A percentile compares a stretch with the other conserved stretches of the same genome.
Conservation (phyloP, 2,888 invertebrate genomes). For the Agrochola macilenta region DNA sequence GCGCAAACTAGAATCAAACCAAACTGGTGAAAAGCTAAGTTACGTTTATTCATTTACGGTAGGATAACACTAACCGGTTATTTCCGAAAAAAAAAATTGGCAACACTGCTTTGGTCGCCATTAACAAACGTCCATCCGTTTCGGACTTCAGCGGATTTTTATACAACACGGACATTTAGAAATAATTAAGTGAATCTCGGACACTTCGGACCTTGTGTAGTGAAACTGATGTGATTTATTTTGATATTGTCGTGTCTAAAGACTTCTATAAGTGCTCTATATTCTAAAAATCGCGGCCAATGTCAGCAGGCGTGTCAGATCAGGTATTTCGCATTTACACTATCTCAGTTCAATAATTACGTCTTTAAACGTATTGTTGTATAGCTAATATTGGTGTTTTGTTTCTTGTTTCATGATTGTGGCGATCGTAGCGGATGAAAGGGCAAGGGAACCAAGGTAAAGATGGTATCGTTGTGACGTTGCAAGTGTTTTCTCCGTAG, state of each 20-base stretch:
- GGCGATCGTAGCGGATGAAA: conserved; percentile 94
- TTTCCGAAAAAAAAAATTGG: conserved; percentile 67
- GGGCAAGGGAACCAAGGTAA: conserved; percentile 96
- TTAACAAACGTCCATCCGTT: conserved; percentile 86
- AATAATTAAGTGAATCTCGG: conserved; percentile 80
- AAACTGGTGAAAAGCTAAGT: no score
- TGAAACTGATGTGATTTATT: conserved; percentile 89
- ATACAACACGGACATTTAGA: conserved; percentile 83
- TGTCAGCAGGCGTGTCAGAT: conserved; percentile 98
- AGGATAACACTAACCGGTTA: conserved; percentile 53
- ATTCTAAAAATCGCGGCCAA: conserved; percentile 93
- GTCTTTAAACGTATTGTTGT: conserved; percentile 64
- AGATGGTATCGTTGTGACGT: conserved; percentile 86
- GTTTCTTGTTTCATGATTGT: conserved; percentile 91
- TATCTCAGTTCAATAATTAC: conserved; percentile 75
- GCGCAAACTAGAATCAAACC: neutral
- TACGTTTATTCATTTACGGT: conserved; percentile 16
- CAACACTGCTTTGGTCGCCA: conserved; percentile 82
- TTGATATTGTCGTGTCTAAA: conserved; percentile 84
- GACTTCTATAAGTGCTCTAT: conserved; percentile 88
- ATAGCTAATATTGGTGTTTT: conserved; percentile 75
- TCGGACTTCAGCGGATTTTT: conserved; percentile 82
- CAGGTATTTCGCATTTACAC: conserved; percentile 92
- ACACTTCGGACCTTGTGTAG: conserved; percentile 86
- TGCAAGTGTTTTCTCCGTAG: conserved; percentile 87